Conservation (phyloP, 2,113 vertebrate species). For the Callorhinus ursinus region DNA sequence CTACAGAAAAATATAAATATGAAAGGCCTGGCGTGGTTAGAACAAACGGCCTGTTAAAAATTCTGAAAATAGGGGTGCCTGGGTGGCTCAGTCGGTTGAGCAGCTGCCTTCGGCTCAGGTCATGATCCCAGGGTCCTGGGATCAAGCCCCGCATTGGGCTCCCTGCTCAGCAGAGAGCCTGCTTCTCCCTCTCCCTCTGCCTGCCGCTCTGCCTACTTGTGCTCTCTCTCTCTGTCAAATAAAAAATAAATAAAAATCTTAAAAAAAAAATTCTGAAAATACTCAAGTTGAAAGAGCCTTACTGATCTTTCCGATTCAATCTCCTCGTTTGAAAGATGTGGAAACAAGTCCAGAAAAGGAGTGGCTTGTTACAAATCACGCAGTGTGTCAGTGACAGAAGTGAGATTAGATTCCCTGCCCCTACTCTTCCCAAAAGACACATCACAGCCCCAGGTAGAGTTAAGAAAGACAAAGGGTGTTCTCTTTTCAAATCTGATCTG, state of each 20-base stretch:
- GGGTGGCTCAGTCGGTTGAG: too few species aligned
- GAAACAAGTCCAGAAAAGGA: constrained; percentile 25
- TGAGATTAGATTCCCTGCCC: not conserved
- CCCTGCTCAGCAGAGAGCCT: too few species aligned
- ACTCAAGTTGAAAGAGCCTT: not conserved
- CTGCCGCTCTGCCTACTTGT: too few species aligned
- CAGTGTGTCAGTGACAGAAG: not conserved
- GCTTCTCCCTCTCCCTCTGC: too few species aligned
- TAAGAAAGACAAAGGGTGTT: not conserved
- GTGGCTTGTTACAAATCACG: not conserved
- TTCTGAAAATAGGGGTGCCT: not conserved
- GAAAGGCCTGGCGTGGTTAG: not conserved
- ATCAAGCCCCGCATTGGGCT: too few species aligned
- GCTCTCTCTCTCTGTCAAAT: too few species aligned
- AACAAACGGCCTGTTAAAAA: constrained; percentile 10
- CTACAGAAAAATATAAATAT: not conserved
- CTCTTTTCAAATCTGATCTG: not conserved
- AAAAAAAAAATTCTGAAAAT: not conserved
- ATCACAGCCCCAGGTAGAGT: not conserved
- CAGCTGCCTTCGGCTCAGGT: too few species aligned
- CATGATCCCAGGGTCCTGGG: too few species aligned
- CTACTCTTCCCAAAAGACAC: not conserved
- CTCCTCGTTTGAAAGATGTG: not conserved
- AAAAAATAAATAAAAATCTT: too few species aligned
- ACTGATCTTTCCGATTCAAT: not conserved